These are phyloP conservation scores for Rhyacophila brunnea DNA, from an alignment of 1,140 invertebrate species.

Conservation along the genomic window DNA sequence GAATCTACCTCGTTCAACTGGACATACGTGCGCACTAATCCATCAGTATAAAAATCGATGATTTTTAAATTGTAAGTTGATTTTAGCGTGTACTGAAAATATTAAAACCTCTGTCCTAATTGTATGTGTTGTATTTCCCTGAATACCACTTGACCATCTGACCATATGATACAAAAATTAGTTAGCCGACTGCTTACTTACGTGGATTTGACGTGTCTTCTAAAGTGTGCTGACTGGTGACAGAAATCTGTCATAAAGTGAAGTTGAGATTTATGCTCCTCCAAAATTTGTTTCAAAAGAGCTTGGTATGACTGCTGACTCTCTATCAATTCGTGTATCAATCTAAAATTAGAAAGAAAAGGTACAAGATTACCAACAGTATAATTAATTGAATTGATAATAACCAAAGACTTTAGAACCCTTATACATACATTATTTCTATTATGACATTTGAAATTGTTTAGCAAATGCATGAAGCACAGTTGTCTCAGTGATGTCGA, in stretches of 20 bases:
- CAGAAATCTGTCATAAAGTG: conserved; percentile 42
- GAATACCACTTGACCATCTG: background rate
- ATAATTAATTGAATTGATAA: no score
- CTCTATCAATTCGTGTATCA: conserved; percentile 63
- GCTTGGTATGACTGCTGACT: conserved; percentile 69
- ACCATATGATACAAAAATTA: background rate
- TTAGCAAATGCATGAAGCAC: no score
- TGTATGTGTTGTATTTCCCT: background rate
- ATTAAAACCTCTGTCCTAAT: background rate
- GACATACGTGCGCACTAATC: no score
- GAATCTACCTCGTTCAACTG: no score
- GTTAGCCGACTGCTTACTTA: conserved; percentile 1
- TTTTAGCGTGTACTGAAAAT: background rate
- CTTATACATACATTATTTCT: no score
- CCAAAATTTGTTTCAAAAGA: conserved; percentile 67
- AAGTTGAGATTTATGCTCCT: conserved; percentile 66
- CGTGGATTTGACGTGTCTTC: conserved; percentile 1
- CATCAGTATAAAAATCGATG: no score
- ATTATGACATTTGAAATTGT: no score
- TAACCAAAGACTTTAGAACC: no score
- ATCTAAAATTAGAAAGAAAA: conserved; percentile 40
- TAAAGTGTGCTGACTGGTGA: conserved; percentile 37
- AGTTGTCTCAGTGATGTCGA: no score
- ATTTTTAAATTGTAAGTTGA: no score
- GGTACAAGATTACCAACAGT: background rate